These are phyloP conservation scores for Distichodus sexfasciatus DNA, from an alignment of 2,797 vertebrate genomes.

Conservation along the genomic window DNA sequence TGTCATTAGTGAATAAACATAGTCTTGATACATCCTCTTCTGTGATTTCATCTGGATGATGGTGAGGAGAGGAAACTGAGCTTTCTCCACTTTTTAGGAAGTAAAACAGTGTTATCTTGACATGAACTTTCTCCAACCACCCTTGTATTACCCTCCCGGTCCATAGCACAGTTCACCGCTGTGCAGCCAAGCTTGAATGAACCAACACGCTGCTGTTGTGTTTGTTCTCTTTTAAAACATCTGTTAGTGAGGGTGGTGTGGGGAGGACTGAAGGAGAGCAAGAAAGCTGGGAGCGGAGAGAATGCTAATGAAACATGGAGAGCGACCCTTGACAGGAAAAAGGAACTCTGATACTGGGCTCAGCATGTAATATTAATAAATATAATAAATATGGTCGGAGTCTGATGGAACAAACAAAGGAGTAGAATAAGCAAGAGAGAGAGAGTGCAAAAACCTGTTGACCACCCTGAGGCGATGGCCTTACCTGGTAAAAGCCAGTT, in stretches of 20 bases:
- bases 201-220: constrained; percentile 44
- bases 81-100: constrained; percentile 50
- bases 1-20: constrained; percentile 53
- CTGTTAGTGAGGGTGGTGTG: background rate
- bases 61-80: constrained; percentile 36
- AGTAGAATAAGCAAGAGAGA: background rate
- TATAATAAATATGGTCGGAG: background rate
- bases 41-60: constrained; percentile 17
- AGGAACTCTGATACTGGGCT: constrained; percentile 27
- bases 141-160: background rate
- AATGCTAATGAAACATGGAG: background rate
- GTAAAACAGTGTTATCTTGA: constrained; percentile 45
- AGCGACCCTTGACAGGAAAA: background rate
- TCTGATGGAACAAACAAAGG: background rate
- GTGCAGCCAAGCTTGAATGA: constrained; percentile 45
- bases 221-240: background rate
- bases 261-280: background rate
- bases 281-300: background rate
- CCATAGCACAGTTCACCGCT: constrained; percentile 18
- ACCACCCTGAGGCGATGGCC: background rate
- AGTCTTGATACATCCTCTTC: constrained; percentile 31
- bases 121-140: constrained; percentile 39
- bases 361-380: constrained; percentile 45
- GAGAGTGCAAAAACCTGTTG: background rate
- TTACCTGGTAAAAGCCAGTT: background rate